A percentile compares a stretch with the other conserved stretches of the same genome.
phyloP scores from a whole-genome alignment of 2,113 vertebrate species.

The Haemorhous mexicanus region DNA sequence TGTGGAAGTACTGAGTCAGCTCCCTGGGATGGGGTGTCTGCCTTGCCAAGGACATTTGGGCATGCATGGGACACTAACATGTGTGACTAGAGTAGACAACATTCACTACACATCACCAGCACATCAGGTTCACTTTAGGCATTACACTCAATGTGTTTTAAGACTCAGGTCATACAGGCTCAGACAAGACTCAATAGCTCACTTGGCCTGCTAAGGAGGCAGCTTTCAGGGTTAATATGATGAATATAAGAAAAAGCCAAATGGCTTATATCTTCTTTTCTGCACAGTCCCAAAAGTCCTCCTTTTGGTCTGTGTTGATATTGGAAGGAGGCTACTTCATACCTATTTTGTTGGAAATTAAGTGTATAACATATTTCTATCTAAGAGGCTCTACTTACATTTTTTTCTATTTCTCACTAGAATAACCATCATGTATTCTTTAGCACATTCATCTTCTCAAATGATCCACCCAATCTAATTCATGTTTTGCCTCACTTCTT shows the following conservation, averaged over 20 bases:
- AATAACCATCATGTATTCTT: background rate
- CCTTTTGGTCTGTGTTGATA: background rate
- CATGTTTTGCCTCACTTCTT: background rate
- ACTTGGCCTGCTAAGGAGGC: background rate
- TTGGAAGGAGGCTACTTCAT: background rate
- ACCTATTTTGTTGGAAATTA: background rate
- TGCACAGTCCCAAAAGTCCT: background rate
- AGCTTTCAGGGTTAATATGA: background rate
- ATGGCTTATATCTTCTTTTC: background rate
- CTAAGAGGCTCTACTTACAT: background rate
- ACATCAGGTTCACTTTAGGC: background rate
- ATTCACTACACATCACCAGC: background rate
- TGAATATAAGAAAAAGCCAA: background rate
- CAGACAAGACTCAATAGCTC: background rate
- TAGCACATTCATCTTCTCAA: background rate
- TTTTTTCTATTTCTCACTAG: background rate
- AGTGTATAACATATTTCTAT: background rate
- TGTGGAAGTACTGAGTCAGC: background rate
- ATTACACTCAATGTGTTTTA: background rate
- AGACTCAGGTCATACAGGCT: background rate
- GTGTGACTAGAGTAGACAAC: background rate
- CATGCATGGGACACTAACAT: fast-evolving
- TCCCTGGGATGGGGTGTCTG: background rate
- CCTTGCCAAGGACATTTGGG: background rate
- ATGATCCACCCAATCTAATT: background rate